Percentiles rank a stretch among this genome's conserved stretches.
These are phyloP conservation scores for Struthio camelus DNA, from an alignment of 2,113 vertebrate genomes.

Conservation along the genomic window DNA sequence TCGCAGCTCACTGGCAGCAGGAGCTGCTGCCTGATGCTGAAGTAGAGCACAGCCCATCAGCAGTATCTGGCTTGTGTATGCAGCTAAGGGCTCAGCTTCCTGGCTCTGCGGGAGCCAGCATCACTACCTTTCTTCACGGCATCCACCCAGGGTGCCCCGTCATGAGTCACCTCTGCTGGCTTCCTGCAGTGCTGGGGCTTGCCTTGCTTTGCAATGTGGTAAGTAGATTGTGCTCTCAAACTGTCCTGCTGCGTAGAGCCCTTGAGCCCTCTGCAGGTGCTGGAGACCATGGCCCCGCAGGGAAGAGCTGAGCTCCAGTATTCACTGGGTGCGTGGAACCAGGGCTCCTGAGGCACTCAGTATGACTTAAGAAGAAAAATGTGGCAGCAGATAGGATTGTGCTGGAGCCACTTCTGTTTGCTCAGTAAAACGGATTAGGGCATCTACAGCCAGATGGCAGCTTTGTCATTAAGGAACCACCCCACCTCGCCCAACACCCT, in stretches of 20 bases:
- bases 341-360: not conserved
- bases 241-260: rapidly evolving
- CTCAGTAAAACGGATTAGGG: not conserved
- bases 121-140: rapidly evolving
- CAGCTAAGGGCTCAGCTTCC: not conserved
- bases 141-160: not conserved
- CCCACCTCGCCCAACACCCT: not conserved
- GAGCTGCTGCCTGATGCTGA: not conserved
- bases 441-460: not conserved
- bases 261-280: not conserved
- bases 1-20: not conserved
- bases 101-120: not conserved
- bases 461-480: not conserved
- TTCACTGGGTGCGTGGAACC: not conserved
- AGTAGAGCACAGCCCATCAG: not conserved
- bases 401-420: not conserved
- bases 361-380: not conserved
- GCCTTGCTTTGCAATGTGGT: not conserved
- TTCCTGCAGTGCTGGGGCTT: rapidly evolving
- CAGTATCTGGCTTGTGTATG: not conserved
- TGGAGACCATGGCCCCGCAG: not conserved
- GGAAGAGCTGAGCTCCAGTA: not conserved
- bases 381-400: not conserved
- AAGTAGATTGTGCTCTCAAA: rapidly evolving
- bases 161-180: not conserved